phyloP scores from a whole-genome alignment of 2,888 invertebrate genomes.

The Drosophila maculinotata region DNA sequence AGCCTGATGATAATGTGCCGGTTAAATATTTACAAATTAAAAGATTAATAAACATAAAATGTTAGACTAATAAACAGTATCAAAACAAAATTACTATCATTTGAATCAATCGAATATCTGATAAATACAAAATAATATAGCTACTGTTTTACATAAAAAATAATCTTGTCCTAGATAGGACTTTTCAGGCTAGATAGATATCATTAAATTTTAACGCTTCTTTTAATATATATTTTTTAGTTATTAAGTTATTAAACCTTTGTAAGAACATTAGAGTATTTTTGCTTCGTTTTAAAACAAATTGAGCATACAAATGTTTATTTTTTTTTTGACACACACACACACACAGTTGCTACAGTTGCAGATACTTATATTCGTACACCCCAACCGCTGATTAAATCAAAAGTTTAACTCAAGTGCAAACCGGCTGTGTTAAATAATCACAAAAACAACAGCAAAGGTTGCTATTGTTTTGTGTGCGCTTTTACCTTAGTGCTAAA shows the following conservation, averaged over 20 bases:
- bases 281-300: conserved; percentile 18
- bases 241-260: too few species aligned
- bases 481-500: conserved; percentile 35
- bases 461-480: conserved; percentile 45
- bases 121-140: too few species aligned
- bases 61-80: too few species aligned
- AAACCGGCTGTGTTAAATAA: conserved; percentile 75
- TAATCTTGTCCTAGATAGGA: too few species aligned
- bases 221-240: too few species aligned
- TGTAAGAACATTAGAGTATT: too few species aligned
- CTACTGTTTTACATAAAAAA: too few species aligned
- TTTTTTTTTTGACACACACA: conserved; percentile 5
- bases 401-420: conserved; percentile 63
- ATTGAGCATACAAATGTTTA: conserved; percentile 5
- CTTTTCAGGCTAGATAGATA: too few species aligned
- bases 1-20: not conserved
- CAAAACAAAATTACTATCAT: too few species aligned
- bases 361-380: conserved; percentile 17
- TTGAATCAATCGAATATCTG: too few species aligned
- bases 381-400: conserved; percentile 70
- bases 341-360: conserved; percentile 8
- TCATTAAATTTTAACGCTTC: too few species aligned
- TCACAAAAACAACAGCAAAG: conserved; percentile 30
- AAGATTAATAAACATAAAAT: too few species aligned
- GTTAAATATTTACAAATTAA: not conserved